Conservation (phyloP, 2,113 vertebrate species). For the Mesitornis unicolor region DNA sequence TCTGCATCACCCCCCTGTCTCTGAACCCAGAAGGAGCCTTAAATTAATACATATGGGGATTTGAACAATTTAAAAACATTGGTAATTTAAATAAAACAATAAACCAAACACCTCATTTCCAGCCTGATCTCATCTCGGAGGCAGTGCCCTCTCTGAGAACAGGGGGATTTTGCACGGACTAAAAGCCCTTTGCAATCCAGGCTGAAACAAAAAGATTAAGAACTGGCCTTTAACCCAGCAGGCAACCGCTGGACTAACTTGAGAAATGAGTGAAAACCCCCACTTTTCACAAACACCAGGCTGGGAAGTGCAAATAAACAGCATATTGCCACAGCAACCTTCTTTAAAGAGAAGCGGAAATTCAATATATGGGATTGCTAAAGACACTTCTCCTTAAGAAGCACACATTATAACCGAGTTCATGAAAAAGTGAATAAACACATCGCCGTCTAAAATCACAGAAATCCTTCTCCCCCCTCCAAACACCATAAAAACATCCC, state of each 20-base stretch:
- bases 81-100: not conserved
- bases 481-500: not conserved
- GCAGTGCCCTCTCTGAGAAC: not conserved
- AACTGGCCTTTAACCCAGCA: not conserved
- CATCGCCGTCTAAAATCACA: not conserved
- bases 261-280: fast-evolving
- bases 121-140: not conserved
- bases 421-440: not conserved
- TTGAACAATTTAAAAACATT: not conserved
- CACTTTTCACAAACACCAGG: not conserved
- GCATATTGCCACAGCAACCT: fast-evolving
- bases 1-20: not conserved
- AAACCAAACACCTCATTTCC: not conserved
- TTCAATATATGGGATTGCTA: not conserved
- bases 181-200: not conserved
- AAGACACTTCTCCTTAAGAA: not conserved
- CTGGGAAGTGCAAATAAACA: not conserved
- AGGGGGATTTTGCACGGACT: fast-evolving
- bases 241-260: not conserved
- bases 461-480: not conserved
- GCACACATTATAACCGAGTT: not conserved
- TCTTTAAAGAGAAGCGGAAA: not conserved
- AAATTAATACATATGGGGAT: not conserved
- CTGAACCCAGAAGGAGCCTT: not conserved
- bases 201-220: not conserved